Evolutionary conservation across 2,113 vertebrate genomes (phyloP).

Genomic region (Macaca nemestrina): DNA sequence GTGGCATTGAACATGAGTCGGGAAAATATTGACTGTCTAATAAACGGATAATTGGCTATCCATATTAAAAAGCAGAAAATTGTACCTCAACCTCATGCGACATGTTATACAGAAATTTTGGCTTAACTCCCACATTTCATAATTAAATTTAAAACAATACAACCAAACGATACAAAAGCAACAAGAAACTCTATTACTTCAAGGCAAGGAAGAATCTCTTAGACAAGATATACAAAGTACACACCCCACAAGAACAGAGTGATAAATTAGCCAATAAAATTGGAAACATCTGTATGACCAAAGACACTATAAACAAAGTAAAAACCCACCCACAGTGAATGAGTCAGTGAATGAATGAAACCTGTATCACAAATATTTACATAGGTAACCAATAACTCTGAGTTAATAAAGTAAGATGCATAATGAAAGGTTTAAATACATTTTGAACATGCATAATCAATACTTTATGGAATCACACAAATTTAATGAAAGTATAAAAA

Average conservation of each 20-base stretch:
- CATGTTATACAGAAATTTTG: background rate
- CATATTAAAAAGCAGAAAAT: background rate
- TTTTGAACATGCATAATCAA: background rate
- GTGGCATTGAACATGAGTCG: background rate
- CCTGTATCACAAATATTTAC: background rate
- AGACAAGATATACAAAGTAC: background rate
- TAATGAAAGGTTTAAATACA: background rate
- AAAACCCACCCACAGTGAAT: background rate
- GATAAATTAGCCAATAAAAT: background rate
- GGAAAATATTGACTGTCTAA: background rate
- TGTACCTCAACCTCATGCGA: background rate
- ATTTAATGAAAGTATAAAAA: background rate
- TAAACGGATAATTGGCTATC: background rate
- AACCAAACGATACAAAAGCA: background rate
- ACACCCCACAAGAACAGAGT: background rate
- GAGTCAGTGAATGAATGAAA: background rate
- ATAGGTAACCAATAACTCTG: background rate
- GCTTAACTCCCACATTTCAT: background rate
- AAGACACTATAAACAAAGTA: background rate
- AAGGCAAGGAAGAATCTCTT: background rate
- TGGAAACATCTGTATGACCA: background rate
- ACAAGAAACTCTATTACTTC: background rate
- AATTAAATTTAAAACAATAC: background rate
- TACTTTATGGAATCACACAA: background rate
- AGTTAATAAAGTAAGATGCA: background rate